These are phyloP conservation scores for Drosophila mauritiana DNA, from an alignment of 1,140 invertebrate genomes.

Conservation along the genomic window DNA sequence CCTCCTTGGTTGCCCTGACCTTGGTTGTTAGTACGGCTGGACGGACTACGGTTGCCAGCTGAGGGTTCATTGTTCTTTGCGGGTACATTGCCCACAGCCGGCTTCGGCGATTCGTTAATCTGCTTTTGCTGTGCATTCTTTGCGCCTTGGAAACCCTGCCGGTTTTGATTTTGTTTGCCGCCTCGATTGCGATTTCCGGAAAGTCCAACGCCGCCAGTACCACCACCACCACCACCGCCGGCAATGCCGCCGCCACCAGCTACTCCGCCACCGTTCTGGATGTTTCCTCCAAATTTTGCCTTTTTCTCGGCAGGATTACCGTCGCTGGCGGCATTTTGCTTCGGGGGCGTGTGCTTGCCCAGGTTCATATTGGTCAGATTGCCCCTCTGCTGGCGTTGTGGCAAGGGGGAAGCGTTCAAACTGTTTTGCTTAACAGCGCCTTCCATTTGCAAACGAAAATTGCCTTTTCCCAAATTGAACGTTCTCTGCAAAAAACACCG, in stretches of 20 bases:
- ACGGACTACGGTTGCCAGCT: constrained; percentile 28
- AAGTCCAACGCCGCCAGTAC: constrained; percentile 34
- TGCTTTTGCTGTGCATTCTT: constrained; percentile 60
- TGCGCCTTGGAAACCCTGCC: constrained; percentile 59
- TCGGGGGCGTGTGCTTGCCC: constrained; percentile 51
- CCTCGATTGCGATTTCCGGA: constrained; percentile 59
- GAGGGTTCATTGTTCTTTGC: constrained; percentile 46
- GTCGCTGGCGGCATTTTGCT: constrained; percentile 47
- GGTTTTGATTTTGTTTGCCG: constrained; percentile 73
- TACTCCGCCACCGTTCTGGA: constrained; percentile 55
- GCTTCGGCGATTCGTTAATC: constrained; percentile 48
- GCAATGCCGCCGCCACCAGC: constrained; percentile 13
- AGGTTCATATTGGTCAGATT: constrained; percentile 54
- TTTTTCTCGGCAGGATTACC: constrained; percentile 66
- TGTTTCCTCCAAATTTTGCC: constrained; percentile 52
- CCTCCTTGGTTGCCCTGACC: constrained; percentile 1
- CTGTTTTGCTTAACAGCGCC: constrained; percentile 52
- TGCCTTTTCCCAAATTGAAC: neutral
- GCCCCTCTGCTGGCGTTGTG: constrained; percentile 53
- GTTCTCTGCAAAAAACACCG: constrained; percentile 2
- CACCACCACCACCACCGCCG: neutral
- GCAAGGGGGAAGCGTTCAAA: constrained; percentile 43
- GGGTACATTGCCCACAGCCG: constrained; percentile 44
- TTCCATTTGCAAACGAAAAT: constrained; percentile 52
- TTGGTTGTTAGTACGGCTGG: constrained; percentile 15